Conservation (phyloP, 2,888 invertebrate species). For the Ennomos erosarius region DNA sequence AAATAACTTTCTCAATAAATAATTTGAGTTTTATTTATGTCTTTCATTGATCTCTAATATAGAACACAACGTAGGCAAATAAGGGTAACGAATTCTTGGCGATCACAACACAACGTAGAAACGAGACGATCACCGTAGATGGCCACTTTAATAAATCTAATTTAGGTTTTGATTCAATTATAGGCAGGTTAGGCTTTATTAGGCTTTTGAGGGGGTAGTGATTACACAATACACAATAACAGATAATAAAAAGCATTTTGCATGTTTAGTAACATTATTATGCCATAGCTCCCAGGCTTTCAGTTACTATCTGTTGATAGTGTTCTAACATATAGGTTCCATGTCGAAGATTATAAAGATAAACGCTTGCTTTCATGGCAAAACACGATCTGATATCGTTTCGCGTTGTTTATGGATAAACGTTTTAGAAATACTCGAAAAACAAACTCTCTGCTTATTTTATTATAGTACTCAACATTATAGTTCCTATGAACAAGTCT, state of each 20-base stretch:
- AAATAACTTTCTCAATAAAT: too few relatives aligned
- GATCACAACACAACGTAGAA: too few relatives aligned
- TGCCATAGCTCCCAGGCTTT: constrained; percentile 5
- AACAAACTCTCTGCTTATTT: constrained; percentile 1
- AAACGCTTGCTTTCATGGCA: constrained; percentile 37
- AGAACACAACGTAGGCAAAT: too few relatives aligned
- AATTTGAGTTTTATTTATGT: too few relatives aligned
- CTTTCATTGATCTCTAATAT: too few relatives aligned
- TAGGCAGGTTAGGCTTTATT: too few relatives aligned
- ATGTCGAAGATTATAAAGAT: constrained; percentile 42
- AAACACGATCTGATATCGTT: constrained; percentile 31
- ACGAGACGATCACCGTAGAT: too few relatives aligned
- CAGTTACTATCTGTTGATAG: constrained; percentile 20
- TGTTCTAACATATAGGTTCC: constrained; percentile 23
- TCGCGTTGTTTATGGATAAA: constrained; percentile 33
- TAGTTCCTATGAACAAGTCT: background rate
- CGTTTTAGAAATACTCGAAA: constrained; percentile 21
- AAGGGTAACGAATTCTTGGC: too few relatives aligned
- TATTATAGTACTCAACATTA: constrained; percentile 1
- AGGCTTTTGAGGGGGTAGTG: too few relatives aligned
- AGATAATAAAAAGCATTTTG: background rate
- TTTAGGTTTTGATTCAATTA: too few relatives aligned
- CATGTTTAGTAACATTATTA: background rate
- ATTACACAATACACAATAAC: too few relatives aligned
- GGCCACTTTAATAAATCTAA: too few relatives aligned